Percentiles rank a stretch among this genome's conserved stretches.
Conservation (phyloP, 2,113 vertebrate species). For the Hydropotes inermis region DNA sequence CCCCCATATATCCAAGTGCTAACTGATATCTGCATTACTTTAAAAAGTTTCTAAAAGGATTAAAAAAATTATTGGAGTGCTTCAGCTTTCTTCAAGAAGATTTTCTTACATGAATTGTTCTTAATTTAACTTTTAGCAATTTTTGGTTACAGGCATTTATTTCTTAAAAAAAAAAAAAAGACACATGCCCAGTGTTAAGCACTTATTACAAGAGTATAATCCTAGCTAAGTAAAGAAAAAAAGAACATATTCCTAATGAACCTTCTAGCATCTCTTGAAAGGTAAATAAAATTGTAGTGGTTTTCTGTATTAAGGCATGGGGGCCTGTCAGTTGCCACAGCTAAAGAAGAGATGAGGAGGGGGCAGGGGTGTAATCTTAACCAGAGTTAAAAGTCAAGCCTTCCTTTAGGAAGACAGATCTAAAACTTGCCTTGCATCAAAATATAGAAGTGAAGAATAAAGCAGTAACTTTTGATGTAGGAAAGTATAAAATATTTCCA, state of each 20-base stretch:
- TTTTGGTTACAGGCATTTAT: conserved; percentile 61
- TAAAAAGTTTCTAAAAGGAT: conserved; percentile 67
- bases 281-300: background rate
- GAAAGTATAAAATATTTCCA: background rate
- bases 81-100: conserved; percentile 11
- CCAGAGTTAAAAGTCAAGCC: background rate
- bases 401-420: background rate
- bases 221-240: background rate
- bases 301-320: background rate
- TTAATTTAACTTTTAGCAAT: conserved; percentile 62
- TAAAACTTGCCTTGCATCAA: background rate
- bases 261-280: background rate
- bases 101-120: conserved; percentile 54
- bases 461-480: background rate
- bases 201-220: background rate
- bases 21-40: conserved; percentile 61
- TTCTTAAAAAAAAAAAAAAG: conserved; percentile 20
- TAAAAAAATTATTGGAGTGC: conserved; percentile 44
- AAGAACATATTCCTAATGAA: background rate
- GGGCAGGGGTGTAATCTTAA: background rate
- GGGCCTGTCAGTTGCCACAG: background rate
- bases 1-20: conserved; percentile 42
- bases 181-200: background rate
- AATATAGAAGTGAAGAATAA: background rate
- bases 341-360: background rate